phyloP scores from a whole-genome alignment of 2,113 vertebrate genomes.

The Elephas maximus region DNA sequence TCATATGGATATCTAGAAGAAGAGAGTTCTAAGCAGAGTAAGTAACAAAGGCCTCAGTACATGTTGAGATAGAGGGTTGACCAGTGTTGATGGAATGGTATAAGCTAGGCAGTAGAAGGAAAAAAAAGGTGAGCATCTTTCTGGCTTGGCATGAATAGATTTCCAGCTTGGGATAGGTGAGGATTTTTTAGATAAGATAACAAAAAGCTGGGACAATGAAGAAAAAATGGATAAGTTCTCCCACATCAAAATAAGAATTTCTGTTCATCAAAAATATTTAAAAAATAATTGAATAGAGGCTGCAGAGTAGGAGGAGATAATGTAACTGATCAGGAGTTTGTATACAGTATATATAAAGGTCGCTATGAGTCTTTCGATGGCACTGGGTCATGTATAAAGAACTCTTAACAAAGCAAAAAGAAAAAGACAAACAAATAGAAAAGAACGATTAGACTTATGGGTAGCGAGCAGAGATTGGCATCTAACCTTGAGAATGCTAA shows the following conservation, averaged over 20 bases:
- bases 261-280: background rate
- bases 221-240: background rate
- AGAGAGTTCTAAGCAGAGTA: background rate
- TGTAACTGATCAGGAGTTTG: background rate
- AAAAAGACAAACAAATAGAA: background rate
- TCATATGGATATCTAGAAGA: background rate
- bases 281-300: background rate
- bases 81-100: background rate
- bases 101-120: background rate
- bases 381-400: background rate
- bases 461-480: background rate
- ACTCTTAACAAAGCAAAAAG: background rate
- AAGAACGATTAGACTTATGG: background rate
- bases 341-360: background rate
- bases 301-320: background rate
- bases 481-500: background rate
- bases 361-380: too few relatives aligned
- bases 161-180: background rate
- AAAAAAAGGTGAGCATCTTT: background rate
- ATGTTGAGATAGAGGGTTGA: background rate
- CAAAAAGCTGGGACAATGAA: background rate
- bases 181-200: background rate
- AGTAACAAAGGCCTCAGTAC: background rate
- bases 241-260: slow-evolving; percentile 12
- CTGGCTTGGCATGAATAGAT: background rate